Conservation (phyloP, 2,797 vertebrate genomes). For the Phoxinus dragarum region DNA sequence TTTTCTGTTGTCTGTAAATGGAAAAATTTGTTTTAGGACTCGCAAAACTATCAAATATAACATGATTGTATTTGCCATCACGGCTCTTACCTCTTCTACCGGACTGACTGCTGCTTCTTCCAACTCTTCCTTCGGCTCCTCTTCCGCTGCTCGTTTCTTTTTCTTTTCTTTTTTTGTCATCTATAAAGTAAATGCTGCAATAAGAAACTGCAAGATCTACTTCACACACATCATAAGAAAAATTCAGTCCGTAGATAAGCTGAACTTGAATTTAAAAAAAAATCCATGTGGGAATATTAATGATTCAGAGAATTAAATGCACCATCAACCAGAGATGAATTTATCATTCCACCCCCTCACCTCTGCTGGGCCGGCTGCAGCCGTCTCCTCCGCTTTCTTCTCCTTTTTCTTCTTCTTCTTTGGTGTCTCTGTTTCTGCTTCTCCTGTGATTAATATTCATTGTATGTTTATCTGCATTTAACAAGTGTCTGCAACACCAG, state of each 20-base stretch:
- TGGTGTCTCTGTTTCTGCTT: constrained; percentile 68
- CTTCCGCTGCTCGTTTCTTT: constrained; percentile 30
- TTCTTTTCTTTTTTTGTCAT: constrained; percentile 26
- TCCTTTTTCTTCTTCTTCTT: constrained; percentile 86
- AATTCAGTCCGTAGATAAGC: not conserved
- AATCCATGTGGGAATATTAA: not conserved
- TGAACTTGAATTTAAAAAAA: not conserved
- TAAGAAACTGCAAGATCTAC: not conserved
- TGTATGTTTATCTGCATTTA: not conserved
- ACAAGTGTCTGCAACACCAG: not conserved
- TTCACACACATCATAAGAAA: not conserved
- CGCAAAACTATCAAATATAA: not conserved
- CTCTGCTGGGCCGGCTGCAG: constrained; percentile 44
- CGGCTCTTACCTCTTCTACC: constrained; percentile 62
- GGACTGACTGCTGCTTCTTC: not conserved
- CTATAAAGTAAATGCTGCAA: constrained; percentile 1
- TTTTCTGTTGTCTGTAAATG: constrained; percentile 74
- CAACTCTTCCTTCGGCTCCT: constrained; percentile 16
- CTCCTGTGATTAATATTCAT: constrained; percentile 32
- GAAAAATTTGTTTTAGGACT: not conserved
- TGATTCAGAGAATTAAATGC: not conserved
- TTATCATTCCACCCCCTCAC: constrained; percentile 45
- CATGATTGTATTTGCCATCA: not conserved
- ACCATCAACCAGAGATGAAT: not conserved
- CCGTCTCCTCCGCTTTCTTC: constrained; percentile 59